phyloP scores from a whole-genome alignment of 1,140 invertebrate species.

The Cataglyphis hispanica region DNA sequence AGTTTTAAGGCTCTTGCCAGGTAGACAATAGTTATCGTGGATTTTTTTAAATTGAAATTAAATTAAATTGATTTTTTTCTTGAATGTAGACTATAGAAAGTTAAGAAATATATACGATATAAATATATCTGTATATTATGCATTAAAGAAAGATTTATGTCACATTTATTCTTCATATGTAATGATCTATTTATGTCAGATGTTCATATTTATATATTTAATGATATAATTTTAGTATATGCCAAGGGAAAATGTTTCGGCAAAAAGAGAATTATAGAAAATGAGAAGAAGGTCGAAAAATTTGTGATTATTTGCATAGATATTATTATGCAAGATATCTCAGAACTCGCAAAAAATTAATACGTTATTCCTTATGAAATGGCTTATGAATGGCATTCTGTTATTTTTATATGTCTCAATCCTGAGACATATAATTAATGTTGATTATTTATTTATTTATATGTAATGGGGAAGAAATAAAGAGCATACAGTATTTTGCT shows the following conservation, averaged over 20 bases:
- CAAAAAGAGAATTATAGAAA: background rate
- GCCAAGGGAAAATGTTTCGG: background rate
- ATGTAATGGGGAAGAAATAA: background rate
- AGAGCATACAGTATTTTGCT: background rate
- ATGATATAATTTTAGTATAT: too few species aligned
- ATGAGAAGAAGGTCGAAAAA: background rate
- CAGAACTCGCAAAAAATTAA: too few species aligned
- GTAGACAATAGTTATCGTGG: background rate
- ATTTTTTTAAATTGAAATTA: conserved; percentile 2
- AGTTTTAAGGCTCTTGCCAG: conserved; percentile 8
- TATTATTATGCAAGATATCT: background rate
- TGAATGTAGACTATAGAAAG: background rate
- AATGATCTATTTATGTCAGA: background rate
- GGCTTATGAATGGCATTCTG: background rate
- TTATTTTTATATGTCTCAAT: background rate
- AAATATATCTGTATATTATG: background rate
- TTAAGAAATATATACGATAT: background rate
- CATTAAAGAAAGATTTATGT: background rate
- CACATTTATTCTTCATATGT: background rate
- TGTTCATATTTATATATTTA: background rate
- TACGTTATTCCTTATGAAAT: background rate
- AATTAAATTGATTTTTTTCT: too few species aligned
- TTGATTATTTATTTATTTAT: conserved; percentile 20
- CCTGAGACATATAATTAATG: background rate
- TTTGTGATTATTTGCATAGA: background rate